These are phyloP conservation scores for Pangasius krempfi DNA, from an alignment of 2,797 vertebrate species.

Conservation along the genomic window DNA sequence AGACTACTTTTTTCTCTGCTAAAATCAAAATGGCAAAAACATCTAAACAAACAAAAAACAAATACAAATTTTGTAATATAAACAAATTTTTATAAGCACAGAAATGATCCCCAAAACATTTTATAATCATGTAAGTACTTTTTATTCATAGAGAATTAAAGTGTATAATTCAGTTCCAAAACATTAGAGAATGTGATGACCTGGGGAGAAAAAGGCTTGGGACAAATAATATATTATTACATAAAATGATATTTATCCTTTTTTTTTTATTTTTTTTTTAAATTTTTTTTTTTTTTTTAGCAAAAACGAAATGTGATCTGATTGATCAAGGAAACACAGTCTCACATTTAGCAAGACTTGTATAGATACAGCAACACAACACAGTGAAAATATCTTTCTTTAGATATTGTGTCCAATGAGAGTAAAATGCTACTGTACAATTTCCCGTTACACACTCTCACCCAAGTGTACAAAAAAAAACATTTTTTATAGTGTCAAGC, in stretches of 20 bases:
- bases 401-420: conserved; percentile 28
- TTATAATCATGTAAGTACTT: conserved; percentile 11
- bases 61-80: too few species aligned
- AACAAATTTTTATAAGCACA: conserved; percentile 7
- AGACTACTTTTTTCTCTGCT: background rate
- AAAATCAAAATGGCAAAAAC: background rate
- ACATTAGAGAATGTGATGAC: conserved; percentile 2
- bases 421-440: conserved; percentile 45
- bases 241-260: background rate
- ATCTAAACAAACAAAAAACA: background rate
- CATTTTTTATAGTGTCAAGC: background rate
- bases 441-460: conserved; percentile 25
- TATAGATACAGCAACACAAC: conserved; percentile 61
- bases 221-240: background rate
- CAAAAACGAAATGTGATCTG: conserved; percentile 19
- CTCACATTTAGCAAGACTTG: conserved; percentile 68
- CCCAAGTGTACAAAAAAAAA: background rate
- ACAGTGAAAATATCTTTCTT: conserved; percentile 59
- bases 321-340: conserved; percentile 73
- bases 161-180: conserved; percentile 16
- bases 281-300: background rate
- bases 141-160: conserved; percentile 32
- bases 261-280: background rate
- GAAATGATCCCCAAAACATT: background rate
- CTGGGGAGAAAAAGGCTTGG: background rate